Evolutionary conservation across 64 coral and sea anemone species (phyloP), one percentile per base, ranked within the genome.

Genomic region (Actinia equina): DNA sequence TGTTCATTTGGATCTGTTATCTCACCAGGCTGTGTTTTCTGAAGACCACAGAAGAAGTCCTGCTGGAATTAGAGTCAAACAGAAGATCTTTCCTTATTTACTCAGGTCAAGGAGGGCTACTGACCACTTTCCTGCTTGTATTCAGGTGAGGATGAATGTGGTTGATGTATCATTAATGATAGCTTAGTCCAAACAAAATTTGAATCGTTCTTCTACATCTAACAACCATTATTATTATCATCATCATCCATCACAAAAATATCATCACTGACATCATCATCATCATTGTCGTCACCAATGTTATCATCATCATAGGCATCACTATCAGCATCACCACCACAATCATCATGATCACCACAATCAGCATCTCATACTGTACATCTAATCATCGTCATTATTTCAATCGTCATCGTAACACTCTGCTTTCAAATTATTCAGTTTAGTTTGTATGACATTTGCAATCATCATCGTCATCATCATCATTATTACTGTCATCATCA

Each of bases 91-190:
- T 70, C 97, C 97, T 18, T 92, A 91, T 70, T 85, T 99, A 19
- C 82, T 99, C 17, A 93, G 88, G 44, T 99, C 97, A 2, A 89
- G 97, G 83, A 84, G 86, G 55, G 93, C 93, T 55, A 82, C 97
- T 25, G 88, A 95, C 83, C 90, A 95, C 49, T 99, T 99, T 74
- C 97, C 97, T n/a, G 94, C 97, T 6, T 99, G 93, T 91, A 77
- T 99, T n/a, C 97, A 99, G 87, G 91, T 99, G 87, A 69, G 6
- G 13, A 62, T 4, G 27, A 1, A 74, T 74, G 4, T 69, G 11
- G 17, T 79, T 6, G 46, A 49, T 49, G 46, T 49, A 49, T 49
- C 46, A 49, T 6, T 49, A 49, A 49, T 49, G 46, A 49, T 49
- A 49, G 46, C 46, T 1, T 2, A 6, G 46, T 49, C 7, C 4